Evolutionary conservation across 2,888 invertebrate species (phyloP), one percentile per base, ranked within the genome.

Genomic region (Sericinus montela): DNA sequence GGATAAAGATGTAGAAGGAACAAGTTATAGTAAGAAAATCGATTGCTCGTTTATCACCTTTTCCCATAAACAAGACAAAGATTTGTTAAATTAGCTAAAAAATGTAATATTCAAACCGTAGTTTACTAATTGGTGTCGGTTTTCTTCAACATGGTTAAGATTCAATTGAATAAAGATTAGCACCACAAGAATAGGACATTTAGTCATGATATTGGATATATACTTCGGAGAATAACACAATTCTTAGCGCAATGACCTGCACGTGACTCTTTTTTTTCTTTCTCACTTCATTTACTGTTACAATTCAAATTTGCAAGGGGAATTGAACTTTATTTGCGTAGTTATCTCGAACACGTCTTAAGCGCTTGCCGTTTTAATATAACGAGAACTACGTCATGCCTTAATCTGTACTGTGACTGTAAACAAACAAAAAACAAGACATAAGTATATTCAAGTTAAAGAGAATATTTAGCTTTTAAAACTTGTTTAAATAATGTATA

Each of bases 211-310:
- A 45, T 36, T 34, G 29, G 28, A 35, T 35, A 9, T 49, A 34
- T 13, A 40, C 44, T 45, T 49, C 45, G 40, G 16, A 38, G 49
- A 45, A 48, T 42, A 37, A 45, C 49, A 44, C 43, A 44, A 45
- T 45, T 40, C 32, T 13, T 45, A 35, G 49, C 39, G 37, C 49
- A 45, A 49, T 15, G 49, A 49, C 38, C 45, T 45, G 40, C 13
- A 39, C 28, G 28, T 25, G 28, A 44, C 19, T 40, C 35, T 35
- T 49, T 49, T 38, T 10, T 47, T 44, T 19, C 39, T 49, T 49
- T 45, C 28, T 44, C 29, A 40, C 40, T 44, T 45, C 16, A 45
- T 49, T 45, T 45, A 49, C 49, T 39, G 49, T 49, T 49, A 49
- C 23, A n/a, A 23, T 45, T 35, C 38, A 15, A 30, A 15, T 40